These are phyloP conservation scores for Chrysolina americana DNA, from an alignment of 2,888 invertebrate species.

Conservation along the genomic window DNA sequence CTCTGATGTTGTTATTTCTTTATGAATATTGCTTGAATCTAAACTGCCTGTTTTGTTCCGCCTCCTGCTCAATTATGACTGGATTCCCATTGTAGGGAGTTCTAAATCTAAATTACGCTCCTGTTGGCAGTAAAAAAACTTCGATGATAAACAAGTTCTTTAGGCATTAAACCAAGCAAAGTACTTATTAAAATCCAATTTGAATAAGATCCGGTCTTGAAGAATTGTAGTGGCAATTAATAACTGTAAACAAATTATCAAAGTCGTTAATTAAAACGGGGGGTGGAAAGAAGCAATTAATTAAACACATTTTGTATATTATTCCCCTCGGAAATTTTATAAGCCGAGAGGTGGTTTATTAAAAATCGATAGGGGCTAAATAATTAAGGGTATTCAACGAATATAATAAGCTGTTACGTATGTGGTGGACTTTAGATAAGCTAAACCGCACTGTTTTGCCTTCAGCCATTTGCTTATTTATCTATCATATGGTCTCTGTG, in stretches of 20 bases:
- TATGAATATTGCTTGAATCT: too few relatives aligned
- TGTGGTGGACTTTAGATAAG: slow-evolving; percentile 56
- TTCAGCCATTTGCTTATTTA: slow-evolving; percentile 67
- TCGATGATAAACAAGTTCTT: slow-evolving; percentile 10
- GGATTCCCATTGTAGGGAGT: too few relatives aligned
- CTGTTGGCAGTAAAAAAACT: not conserved
- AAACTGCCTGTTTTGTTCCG: too few relatives aligned
- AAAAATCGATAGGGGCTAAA: slow-evolving; percentile 39
- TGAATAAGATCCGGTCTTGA: slow-evolving; percentile 30
- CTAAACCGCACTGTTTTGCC: slow-evolving; percentile 63
- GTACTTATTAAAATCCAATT: slow-evolving; percentile 29
- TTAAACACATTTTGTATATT: slow-evolving; percentile 42
- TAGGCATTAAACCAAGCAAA: slow-evolving; percentile 7
- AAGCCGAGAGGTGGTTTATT: slow-evolving; percentile 39
- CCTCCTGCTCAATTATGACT: too few relatives aligned
- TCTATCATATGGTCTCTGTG: slow-evolving; percentile 67
- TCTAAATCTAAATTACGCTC: not conserved
- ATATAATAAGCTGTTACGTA: slow-evolving; percentile 49
- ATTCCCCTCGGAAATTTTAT: slow-evolving; percentile 39
- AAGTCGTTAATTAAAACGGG: slow-evolving; percentile 43
- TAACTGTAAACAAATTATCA: slow-evolving; percentile 46
- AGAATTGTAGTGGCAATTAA: slow-evolving; percentile 45
- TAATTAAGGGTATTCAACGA: slow-evolving; percentile 34
- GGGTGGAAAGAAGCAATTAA: slow-evolving; percentile 42
- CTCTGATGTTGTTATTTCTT: too few relatives aligned